phyloP scores from a whole-genome alignment of 2,797 vertebrate genomes.

The Intellagama lesueurii region DNA sequence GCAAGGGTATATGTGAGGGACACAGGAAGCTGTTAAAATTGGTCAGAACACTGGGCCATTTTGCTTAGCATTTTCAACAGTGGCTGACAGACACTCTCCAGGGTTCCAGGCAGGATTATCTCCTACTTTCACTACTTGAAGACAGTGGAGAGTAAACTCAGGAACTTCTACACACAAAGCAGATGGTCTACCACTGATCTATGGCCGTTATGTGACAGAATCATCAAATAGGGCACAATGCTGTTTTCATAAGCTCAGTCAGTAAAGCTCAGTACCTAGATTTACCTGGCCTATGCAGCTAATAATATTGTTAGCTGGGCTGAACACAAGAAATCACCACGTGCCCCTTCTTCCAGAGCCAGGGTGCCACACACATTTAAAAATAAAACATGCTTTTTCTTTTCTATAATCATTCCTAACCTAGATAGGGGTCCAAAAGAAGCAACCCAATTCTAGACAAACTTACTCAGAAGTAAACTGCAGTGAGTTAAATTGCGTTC shows the following conservation, averaged over 20 bases:
- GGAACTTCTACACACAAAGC: too few relatives aligned
- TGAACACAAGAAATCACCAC: neutral
- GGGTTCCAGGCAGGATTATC: too few relatives aligned
- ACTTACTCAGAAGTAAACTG: neutral
- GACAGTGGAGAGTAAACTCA: too few relatives aligned
- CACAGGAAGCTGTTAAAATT: too few relatives aligned
- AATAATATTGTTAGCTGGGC: neutral
- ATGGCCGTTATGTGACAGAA: too few relatives aligned
- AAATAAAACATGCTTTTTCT: neutral
- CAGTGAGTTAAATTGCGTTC: neutral
- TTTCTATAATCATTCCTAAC: neutral
- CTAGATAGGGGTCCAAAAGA: neutral
- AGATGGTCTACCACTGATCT: too few relatives aligned
- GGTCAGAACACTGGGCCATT: too few relatives aligned
- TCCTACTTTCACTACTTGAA: too few relatives aligned
- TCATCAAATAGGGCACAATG: slow-evolving; percentile 13
- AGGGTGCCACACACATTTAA: neutral
- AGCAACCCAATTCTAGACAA: neutral
- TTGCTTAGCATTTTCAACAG: too few relatives aligned
- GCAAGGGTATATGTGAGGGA: neutral
- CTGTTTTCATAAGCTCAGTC: neutral
- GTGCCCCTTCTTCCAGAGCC: neutral
- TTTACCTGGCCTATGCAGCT: neutral
- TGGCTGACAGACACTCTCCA: too few relatives aligned
- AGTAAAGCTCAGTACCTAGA: neutral